Percentiles rank a stretch among this genome's conserved stretches.
phyloP scores from a whole-genome alignment of 2,113 vertebrate genomes.

The Aphelocoma coerulescens region DNA sequence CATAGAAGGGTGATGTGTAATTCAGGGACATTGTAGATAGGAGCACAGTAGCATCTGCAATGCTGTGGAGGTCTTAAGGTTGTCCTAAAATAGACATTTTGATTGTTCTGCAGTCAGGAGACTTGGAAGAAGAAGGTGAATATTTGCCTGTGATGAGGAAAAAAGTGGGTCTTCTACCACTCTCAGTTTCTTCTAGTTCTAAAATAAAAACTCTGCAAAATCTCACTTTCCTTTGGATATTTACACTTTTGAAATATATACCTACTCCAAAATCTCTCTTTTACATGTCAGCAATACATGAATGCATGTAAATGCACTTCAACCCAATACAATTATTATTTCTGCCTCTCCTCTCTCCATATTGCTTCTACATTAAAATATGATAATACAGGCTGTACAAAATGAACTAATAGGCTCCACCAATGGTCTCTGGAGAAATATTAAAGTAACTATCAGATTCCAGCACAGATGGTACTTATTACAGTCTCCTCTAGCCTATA shows the following conservation, averaged over 20 bases:
- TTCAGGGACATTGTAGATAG: not conserved
- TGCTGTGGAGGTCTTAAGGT: not conserved
- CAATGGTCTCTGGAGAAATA: not conserved
- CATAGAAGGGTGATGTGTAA: not conserved
- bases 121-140: not conserved
- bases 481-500: not conserved
- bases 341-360: not conserved
- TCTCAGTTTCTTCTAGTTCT: not conserved
- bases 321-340: not conserved
- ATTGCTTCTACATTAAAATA: not conserved
- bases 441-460: not conserved
- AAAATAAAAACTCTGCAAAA: not conserved
- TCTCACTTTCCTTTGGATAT: not conserved
- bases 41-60: not conserved
- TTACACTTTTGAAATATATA: not conserved
- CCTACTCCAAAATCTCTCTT: not conserved
- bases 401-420: not conserved
- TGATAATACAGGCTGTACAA: not conserved
- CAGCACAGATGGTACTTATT: constrained; percentile 14
- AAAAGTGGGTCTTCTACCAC: not conserved
- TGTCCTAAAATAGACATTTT: not conserved
- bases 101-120: not conserved
- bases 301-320: not conserved
- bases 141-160: not conserved
- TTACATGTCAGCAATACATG: not conserved